Evolutionary conservation across 2,113 vertebrate genomes (phyloP).

Genomic region (Cacatua alba): DNA sequence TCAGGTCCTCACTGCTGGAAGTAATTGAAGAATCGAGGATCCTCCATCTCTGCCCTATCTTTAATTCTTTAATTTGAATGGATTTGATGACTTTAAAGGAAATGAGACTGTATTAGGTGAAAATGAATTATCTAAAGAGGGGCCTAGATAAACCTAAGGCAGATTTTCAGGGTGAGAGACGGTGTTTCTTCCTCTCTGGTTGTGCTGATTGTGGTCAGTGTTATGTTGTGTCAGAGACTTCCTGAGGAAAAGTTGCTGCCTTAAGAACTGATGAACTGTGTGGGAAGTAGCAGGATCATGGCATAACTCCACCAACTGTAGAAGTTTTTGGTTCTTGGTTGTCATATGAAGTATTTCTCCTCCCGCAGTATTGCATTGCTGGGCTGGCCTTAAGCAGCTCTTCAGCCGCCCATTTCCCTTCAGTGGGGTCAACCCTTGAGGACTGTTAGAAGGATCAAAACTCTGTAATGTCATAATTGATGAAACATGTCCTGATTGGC

Average conservation of each 20-base stretch:
- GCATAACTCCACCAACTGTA: neutral
- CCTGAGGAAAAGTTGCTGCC: neutral
- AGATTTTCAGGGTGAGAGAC: neutral
- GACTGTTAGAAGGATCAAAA: neutral
- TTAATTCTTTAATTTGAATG: neutral
- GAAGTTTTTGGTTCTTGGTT: neutral
- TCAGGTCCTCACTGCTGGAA: neutral
- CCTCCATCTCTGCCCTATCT: neutral
- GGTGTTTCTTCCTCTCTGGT: neutral
- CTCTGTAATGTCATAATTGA: neutral
- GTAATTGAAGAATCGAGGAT: neutral
- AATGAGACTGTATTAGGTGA: neutral
- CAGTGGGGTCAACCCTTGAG: neutral
- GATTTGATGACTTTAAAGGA: neutral
- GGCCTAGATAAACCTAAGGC: neutral
- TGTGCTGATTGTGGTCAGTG: neutral
- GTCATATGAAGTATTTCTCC: neutral
- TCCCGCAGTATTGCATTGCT: neutral
- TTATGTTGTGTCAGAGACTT: neutral
- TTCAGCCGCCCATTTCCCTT: neutral
- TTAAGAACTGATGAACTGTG: neutral
- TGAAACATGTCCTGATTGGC: neutral
- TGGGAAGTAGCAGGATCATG: neutral
- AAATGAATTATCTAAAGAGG: neutral
- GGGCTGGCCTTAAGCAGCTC: neutral